Base-by-base conservation (phyloP, 2,797 vertebrate species). In the Ibycter americanus region DNA sequence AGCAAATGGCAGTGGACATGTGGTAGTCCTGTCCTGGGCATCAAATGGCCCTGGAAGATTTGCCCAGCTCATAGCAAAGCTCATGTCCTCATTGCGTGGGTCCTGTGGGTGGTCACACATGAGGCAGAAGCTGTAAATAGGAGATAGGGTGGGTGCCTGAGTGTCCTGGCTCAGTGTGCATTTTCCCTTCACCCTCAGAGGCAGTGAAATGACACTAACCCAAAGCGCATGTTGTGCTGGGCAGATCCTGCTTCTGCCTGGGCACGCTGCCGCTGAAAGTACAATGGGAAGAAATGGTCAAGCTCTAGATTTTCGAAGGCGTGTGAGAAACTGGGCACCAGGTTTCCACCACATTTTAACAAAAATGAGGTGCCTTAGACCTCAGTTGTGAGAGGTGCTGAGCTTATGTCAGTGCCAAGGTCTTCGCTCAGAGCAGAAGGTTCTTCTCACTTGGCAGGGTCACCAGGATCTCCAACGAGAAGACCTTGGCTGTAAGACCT, bases 221-320 rank as follows among this genome's bases (percentile, higher is more conserved):
- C 1, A 1, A 59, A 70, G 8, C 6, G 15, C 13, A 8, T 1
- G 8, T 19, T 21, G 44, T 4, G 2, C 8, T n/a, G 16, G 73
- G 11, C 10, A 77, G 46, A 38, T 6, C 31, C 63, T 77, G 18
- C 32, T 66, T 89, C 77, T 78, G 11, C 26, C 29, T 12, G 10
- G 23, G 12, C 19, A 22, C 51, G 65, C 49, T 42, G 26, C 8
- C 9, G 63, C 32, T 36, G 14, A 68, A 22, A 27, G 8, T 34
- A 15, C 1, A 5, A 18, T 52, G 20, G 36, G 17, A 20, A 40
- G 47, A 46, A 76, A n/a, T 21, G 77, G n/a, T 8, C 23, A 34
- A 77, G 47, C 52, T 8, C 4, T 61, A 36, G 15, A 20, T 62
- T 92, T 87, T 65, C 4, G 1, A 87, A 70, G 21, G 13, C 31